Percentiles rank a stretch among this genome's conserved stretches.
Evolutionary conservation across 2,888 invertebrate genomes (phyloP).

Genomic region (Pecten maximus): DNA sequence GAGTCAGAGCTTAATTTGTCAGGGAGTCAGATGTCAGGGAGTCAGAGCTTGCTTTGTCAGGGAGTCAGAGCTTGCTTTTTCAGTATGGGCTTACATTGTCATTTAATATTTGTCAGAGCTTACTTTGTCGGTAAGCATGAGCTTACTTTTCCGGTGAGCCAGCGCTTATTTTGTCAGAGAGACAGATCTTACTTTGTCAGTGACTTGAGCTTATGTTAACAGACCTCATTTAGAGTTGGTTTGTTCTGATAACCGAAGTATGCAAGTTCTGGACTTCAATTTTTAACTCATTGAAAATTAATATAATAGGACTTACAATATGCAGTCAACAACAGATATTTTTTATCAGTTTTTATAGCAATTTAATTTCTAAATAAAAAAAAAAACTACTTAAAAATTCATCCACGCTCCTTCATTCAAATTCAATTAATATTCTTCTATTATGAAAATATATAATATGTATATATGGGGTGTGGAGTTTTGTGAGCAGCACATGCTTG

Average conservation of each 20-base stretch:
- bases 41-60: too few relatives aligned
- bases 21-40: too few relatives aligned
- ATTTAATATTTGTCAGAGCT: background rate
- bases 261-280: background rate
- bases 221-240: background rate
- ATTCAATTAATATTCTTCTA: slow-evolving; percentile 13
- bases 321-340: background rate
- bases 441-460: background rate
- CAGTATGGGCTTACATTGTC: too few relatives aligned
- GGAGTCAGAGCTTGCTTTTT: too few relatives aligned
- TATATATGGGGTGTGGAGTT: background rate
- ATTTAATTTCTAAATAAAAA: background rate
- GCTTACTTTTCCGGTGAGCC: background rate
- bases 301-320: background rate
- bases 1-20: too few relatives aligned
- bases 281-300: background rate
- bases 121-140: background rate
- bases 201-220: background rate
- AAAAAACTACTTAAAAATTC: slow-evolving; percentile 1
- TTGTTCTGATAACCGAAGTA: background rate
- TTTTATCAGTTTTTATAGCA: background rate
- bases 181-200: background rate
- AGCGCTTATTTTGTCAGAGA: background rate
- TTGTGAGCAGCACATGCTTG: background rate
- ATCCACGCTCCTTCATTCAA: background rate